phyloP scores from a whole-genome alignment of 2,797 vertebrate genomes.

The Halcyon chelicuti region DNA sequence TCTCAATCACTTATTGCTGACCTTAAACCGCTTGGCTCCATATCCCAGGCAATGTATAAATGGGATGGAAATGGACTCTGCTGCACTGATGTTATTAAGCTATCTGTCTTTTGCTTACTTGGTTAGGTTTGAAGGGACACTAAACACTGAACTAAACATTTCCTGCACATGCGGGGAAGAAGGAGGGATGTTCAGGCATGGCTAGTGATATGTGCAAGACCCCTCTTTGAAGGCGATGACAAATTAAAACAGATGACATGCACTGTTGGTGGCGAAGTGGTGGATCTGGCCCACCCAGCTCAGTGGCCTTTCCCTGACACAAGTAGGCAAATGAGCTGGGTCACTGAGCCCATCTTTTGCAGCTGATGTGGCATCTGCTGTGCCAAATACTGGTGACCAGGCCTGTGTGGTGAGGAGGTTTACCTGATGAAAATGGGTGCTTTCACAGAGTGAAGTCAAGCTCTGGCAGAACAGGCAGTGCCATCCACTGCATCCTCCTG shows the following conservation, averaged over 20 bases:
- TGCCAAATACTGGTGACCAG: rapidly evolving
- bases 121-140: not conserved
- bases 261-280: not conserved
- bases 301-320: not conserved
- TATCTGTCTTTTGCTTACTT: constrained; percentile 3
- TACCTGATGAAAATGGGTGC: not conserved
- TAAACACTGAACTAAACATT: not conserved
- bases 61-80: not conserved
- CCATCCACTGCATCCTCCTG: not conserved
- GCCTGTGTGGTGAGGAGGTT: not conserved
- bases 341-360: not conserved
- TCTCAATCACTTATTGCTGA: not conserved
- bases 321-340: not conserved
- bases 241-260: not conserved
- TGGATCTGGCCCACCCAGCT: not conserved
- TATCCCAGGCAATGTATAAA: not conserved
- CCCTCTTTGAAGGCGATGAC: not conserved
- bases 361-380: not conserved
- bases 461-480: not conserved
- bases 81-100: constrained; percentile 13
- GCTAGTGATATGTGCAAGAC: not conserved
- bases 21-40: not conserved
- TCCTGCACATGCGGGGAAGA: not conserved
- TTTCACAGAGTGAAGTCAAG: not conserved
- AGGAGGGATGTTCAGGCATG: not conserved